Base-by-base conservation (phyloP, 2,113 vertebrate genomes). In the Oceanodroma tethys region DNA sequence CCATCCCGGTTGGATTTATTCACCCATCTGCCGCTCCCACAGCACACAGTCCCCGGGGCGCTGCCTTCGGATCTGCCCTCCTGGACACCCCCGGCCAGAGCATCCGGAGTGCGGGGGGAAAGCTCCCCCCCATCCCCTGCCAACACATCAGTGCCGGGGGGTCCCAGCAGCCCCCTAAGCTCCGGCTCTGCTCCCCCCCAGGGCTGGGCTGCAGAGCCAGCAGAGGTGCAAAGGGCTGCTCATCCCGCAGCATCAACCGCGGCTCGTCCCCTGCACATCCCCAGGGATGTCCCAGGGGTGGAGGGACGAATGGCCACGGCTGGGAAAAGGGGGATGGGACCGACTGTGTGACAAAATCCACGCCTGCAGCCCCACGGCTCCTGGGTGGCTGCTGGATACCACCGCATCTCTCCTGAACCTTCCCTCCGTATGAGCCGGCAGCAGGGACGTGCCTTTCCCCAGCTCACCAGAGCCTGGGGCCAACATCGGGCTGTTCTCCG, bases 131-230 rank as follows among this genome's bases (percentile, higher is more conserved):
- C 16, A 1, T 2, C 16, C 36, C 13, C 25, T 82, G 32, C 30
- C n/a, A 30, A 26, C 0, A 0, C 13, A 6, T 4, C 67, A 11
- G 27, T 30, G 42, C 48, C 0, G 2, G 48, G 32, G 53, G 10
- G 7, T 18, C 40, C 55, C 50, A 23, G 13, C 13, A 48, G 7
- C 15, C 52, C 34, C 71, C 60, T 3, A 53, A 78, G 74, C 7
- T 9, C 26, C 0, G 3, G 22, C 76, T 80, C 34, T 63, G 42
- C 9, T 21, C 17, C 38, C 20, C 9, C 1, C 0, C 27, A 21
- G 22, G 27, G 11, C 25, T 42, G 45, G 55, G 45, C 47, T 59
- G 52, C 0, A 3, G 53, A 53, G 21, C 47, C 45, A 58, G 30
- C 0, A 1, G 36, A 52, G 45, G 12, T 15, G 27, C 40, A 10